Evolutionary conservation across 2,888 invertebrate species (phyloP), one percentile per base, ranked within the genome.

Genomic region (Drosophila subsilvestris): DNA sequence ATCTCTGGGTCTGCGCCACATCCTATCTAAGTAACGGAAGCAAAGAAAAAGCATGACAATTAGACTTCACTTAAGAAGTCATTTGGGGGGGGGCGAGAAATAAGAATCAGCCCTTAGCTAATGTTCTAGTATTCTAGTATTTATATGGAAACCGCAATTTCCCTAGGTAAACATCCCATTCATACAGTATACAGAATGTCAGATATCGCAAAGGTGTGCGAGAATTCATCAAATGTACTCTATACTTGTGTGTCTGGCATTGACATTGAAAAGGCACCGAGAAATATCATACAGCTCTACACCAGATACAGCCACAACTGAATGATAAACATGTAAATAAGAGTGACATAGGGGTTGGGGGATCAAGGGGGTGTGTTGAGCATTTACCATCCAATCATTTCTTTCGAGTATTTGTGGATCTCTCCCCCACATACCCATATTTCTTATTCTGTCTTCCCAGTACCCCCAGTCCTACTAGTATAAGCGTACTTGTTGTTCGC

Each of bases 341-440:
- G 57, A 29, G 37, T 14, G 37, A 37, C 14, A 37, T 47, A 45
- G 29, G n/a, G 29, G 47, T 2, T 3, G 20, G 22, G 22, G 22
- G 22, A 22, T 3, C 22, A n/a, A n/a, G 25, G 6, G 25, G 25
- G 25, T 25, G 25, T 51, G 18, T 32, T 25, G 49, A 18, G 18
- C 49, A 25, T 63, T 47, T 63, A 43, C n/a, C 25, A n/a, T 29
- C 29, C 29, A 76, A 65, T 65, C 49, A 48, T 62, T 62, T 61
- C 67, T 63, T 42, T 61, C 45, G 18, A 58, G 57, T 72, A 58
- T 63, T 71, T 65, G 62, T 63, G 37, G 50, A 70, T 74, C 58
- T 58, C n/a, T 14, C 7, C 17, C 25, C 25, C 25, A 25, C 25
- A 25, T 25, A 4, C 22, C 14, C 25, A 42, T 62, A n/a, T 49